Evolutionary conservation across 2,797 vertebrate species (phyloP).

Genomic region (Setipinna tenuifilis): DNA sequence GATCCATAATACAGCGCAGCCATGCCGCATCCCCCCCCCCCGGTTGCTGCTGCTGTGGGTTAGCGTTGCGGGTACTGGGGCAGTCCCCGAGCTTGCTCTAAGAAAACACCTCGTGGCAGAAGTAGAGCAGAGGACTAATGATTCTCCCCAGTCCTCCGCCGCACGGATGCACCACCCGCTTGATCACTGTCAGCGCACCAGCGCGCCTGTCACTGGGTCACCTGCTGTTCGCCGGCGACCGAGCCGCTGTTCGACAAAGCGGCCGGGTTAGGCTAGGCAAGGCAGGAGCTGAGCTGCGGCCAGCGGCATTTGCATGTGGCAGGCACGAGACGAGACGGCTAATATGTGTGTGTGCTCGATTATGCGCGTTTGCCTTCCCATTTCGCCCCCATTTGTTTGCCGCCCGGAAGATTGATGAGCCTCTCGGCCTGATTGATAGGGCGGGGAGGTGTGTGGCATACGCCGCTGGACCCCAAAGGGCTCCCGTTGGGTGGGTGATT

Average conservation of each 20-base stretch:
- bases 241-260: conserved; percentile 15
- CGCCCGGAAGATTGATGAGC: conserved; percentile 11
- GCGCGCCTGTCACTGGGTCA: conserved; percentile 43
- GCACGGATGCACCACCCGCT: conserved; percentile 47
- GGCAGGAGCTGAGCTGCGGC: no score
- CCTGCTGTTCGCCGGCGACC: conserved; percentile 43
- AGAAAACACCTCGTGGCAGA: conserved; percentile 60
- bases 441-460: background rate
- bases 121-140: conserved; percentile 62
- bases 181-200: conserved; percentile 52
- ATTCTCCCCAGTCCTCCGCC: conserved; percentile 54
- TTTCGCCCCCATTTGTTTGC: conserved; percentile 17
- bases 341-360: conserved; percentile 47
- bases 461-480: background rate
- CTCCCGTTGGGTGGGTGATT: background rate
- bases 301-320: conserved; percentile 47
- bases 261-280: conserved; percentile 21
- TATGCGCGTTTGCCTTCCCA: conserved; percentile 35
- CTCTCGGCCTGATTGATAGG: background rate
- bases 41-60: conserved; percentile 11
- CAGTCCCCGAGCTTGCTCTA: conserved; percentile 47
- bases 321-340: conserved; percentile 31
- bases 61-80: conserved; percentile 35
- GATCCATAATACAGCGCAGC: no score
- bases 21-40: background rate